Evolutionary conservation across 2,113 vertebrate species (phyloP), one percentile per base, ranked within the genome.

Genomic region (Paramormyrops kingsleyae): DNA sequence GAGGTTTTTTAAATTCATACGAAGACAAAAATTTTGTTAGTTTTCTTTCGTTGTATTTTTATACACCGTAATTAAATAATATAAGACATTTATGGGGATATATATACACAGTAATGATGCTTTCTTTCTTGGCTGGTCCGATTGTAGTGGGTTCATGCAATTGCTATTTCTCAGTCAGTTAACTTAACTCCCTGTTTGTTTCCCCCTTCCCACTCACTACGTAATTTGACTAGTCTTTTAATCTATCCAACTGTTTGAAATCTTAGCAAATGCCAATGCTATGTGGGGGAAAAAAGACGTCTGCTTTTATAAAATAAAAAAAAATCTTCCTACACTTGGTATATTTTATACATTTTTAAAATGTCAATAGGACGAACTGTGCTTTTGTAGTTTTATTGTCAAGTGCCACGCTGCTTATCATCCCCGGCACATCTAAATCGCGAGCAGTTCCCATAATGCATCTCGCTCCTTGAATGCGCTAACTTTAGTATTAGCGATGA

Each of bases 191-290:
- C 91, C 66, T 8, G 74, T 89, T 88, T 89, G 88, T 89, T 84
- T 88, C 85, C 89, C 5, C 91, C 85, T 62, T 74, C 85, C 89
- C 49, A 74, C 90, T 84, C 91, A 90, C 91, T 90, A 77, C 90
- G 10, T 47, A 56, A 90, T 88, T 90, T 89, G 91, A 91, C 88
- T 89, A 83, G 91, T 91, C 88, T 91, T 91, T 91, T 90, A 44
- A 3, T 7, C 46, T 52, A 49, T 19, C 15, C 6, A 87, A 35
- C 10, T 31, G 44, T 46, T 19, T 42, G 59, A 47, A 53, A 88
- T 62, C n/a, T 9, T 39, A 35, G 27, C 31, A 2, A 42, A 4
- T 44, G 39, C 77, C 19, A 44, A 4, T 83, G 7, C 2, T 7
- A 2, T 17, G 15, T 24, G 6, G 6, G 19, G 74, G 13, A 1